A percentile compares a stretch with the other conserved stretches of the same genome.
These are phyloP conservation scores for Sebastolobus altivelis DNA, from an alignment of 2,797 vertebrate species.

Conservation along the genomic window DNA sequence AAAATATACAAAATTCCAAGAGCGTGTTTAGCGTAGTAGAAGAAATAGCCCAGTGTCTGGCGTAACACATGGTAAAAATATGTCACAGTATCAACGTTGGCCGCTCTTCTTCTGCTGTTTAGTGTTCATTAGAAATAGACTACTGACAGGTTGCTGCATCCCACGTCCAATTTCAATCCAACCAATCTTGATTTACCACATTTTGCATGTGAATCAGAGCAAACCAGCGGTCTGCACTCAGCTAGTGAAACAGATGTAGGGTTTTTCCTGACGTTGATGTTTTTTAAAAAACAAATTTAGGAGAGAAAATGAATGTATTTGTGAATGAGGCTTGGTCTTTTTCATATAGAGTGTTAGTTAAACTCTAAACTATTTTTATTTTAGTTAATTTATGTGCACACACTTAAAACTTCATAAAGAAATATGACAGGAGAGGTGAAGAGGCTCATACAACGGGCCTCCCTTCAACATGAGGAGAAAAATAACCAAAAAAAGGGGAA, in stretches of 20 bases:
- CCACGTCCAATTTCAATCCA: neutral
- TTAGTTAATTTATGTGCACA: too few species aligned
- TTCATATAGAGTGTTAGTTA: neutral
- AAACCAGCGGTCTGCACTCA: neutral
- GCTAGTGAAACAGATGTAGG: neutral
- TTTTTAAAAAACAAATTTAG: neutral
- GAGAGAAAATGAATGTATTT: neutral
- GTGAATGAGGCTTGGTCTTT: neutral
- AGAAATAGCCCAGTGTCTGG: neutral
- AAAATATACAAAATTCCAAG: neutral
- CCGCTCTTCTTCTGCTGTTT: neutral
- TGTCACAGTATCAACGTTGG: neutral
- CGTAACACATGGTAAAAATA: neutral
- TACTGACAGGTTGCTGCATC: neutral
- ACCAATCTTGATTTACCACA: neutral
- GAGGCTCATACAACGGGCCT: too few species aligned
- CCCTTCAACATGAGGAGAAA: too few species aligned
- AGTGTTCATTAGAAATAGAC: neutral
- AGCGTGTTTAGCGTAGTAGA: neutral
- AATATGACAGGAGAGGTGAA: too few species aligned
- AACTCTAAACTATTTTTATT: neutral
- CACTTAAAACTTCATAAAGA: accelerated
- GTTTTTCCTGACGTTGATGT: neutral
- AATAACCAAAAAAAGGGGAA: too few species aligned
- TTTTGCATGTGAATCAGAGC: neutral